These are phyloP conservation scores for Ligdia adustata DNA, from an alignment of 2,888 invertebrate species.

Conservation along the genomic window DNA sequence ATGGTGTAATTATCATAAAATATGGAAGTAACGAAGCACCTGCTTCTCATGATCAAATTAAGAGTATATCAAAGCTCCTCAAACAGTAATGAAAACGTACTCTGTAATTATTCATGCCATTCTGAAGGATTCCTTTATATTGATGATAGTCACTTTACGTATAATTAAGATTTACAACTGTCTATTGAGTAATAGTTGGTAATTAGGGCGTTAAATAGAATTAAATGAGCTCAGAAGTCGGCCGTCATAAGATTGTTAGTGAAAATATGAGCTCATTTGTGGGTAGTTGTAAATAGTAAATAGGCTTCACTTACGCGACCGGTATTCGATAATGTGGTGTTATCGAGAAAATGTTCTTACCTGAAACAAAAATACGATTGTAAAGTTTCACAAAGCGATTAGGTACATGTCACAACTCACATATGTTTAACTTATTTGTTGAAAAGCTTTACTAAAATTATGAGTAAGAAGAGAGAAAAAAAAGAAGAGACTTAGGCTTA, in stretches of 20 bases:
- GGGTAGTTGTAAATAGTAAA: not conserved
- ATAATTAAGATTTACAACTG: conserved; percentile 18
- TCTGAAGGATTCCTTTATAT: conserved; percentile 12
- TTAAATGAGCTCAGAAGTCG: conserved; percentile 5
- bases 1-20: conserved; percentile 2
- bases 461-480: too few species aligned
- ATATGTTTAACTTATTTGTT: too few species aligned
- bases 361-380: conserved; percentile 30
- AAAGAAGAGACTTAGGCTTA: too few species aligned
- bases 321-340: not conserved
- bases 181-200: conserved; percentile 9
- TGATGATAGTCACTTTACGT: conserved; percentile 14
- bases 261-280: conserved; percentile 3
- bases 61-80: conserved; percentile 1
- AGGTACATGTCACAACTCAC: too few species aligned
- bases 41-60: conserved; percentile 14
- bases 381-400: too few species aligned
- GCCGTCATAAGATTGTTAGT: not conserved
- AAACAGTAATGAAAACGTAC: conserved; percentile 17
- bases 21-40: conserved; percentile 4
- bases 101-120: conserved; percentile 26
- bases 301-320: conserved; percentile 10
- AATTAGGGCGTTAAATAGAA: conserved; percentile 12
- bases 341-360: conserved; percentile 22
- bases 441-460: too few species aligned